Evolutionary conservation across 2,888 invertebrate genomes (phyloP).

Genomic region (Conomelus anceps): DNA sequence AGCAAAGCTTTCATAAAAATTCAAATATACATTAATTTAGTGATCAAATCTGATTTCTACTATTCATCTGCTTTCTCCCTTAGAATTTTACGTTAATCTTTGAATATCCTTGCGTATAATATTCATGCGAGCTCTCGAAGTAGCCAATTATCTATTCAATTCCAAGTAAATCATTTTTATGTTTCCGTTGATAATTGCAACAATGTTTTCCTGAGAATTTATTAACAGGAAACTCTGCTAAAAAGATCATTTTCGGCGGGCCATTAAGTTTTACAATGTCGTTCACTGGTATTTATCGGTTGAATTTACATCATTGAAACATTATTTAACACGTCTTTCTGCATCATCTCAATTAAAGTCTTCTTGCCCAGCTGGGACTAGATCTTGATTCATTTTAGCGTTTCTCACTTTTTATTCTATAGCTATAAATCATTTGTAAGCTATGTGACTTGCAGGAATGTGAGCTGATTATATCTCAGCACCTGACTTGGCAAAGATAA

Average conservation of each 20-base stretch:
- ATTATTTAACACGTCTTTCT: not conserved
- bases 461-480: not conserved
- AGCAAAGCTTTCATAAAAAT: too few relatives aligned
- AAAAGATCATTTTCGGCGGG: not conserved
- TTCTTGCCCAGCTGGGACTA: not conserved
- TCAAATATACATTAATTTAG: not conserved
- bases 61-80: not conserved
- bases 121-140: not conserved
- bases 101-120: too few relatives aligned
- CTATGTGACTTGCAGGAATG: not conserved
- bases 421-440: not conserved
- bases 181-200: not conserved
- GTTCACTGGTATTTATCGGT: not conserved
- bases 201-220: not conserved
- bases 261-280: not conserved
- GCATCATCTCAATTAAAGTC: not conserved
- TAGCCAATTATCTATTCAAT: not conserved
- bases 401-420: not conserved
- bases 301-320: not conserved
- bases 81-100: not conserved
- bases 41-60: not conserved
- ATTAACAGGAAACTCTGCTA: not conserved
- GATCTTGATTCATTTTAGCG: not conserved
- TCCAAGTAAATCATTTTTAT: not conserved
- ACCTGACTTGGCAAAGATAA: not conserved